These are phyloP conservation scores for Diarsia dahlii DNA, from an alignment of 2,888 invertebrate species.

Conservation along the genomic window DNA sequence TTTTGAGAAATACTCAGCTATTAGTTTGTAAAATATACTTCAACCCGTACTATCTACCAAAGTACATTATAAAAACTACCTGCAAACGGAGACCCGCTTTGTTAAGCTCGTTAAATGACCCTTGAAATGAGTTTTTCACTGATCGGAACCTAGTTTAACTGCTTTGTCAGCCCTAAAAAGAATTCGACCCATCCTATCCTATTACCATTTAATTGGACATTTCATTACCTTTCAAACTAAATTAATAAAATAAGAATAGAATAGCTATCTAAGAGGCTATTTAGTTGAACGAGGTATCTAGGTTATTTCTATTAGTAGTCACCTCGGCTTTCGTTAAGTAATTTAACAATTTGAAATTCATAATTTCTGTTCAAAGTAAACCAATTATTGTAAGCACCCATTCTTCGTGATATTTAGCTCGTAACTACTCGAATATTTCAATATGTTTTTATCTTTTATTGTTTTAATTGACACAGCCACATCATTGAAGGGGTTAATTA, in stretches of 20 bases:
- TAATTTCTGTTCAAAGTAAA: background rate
- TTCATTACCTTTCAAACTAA: constrained; percentile 26
- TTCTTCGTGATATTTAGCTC: constrained; percentile 14
- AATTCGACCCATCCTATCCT: constrained; percentile 21
- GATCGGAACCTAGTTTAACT: constrained; percentile 37
- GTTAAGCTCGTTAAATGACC: constrained; percentile 34
- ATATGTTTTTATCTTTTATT: background rate
- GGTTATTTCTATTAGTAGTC: background rate
- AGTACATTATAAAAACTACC: constrained; percentile 25
- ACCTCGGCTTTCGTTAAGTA: constrained; percentile 1
- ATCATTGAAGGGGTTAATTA: background rate
- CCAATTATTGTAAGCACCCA: background rate
- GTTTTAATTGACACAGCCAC: background rate
- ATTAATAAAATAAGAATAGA: constrained; percentile 25
- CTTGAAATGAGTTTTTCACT: constrained; percentile 54
- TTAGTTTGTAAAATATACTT: background rate
- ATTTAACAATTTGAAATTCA: constrained; percentile 14
- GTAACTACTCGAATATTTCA: background rate
- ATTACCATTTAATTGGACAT: constrained; percentile 27
- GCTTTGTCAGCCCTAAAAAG: constrained; percentile 31
- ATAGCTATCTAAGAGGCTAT: constrained; percentile 6
- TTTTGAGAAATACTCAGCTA: too few species aligned
- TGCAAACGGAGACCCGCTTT: constrained; percentile 22
- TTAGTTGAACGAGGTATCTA: background rate
- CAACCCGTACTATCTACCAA: background rate